A percentile compares a stretch with the other conserved stretches of the same genome.
These are phyloP conservation scores for Cochlearius cochlearius DNA, from an alignment of 2,113 vertebrate species.

Conservation along the genomic window DNA sequence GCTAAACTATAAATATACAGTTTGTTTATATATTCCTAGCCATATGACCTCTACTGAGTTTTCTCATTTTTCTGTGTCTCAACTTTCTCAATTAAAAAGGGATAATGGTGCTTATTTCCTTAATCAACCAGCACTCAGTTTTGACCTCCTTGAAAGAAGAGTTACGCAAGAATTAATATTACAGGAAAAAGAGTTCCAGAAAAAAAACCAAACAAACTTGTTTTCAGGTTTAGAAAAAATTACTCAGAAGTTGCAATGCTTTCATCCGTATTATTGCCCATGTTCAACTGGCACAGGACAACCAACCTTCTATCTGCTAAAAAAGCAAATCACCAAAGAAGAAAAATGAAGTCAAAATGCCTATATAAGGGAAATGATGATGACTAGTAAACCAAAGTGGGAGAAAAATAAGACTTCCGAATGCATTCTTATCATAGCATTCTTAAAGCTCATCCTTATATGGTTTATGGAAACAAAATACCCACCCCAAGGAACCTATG, in stretches of 20 bases:
- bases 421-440: conserved; percentile 41
- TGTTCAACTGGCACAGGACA: neutral
- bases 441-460: conserved; percentile 36
- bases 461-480: conserved; percentile 33
- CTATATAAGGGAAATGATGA: conserved; percentile 20
- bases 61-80: neutral
- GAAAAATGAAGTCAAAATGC: neutral
- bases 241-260: neutral
- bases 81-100: neutral
- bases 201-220: too few species aligned
- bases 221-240: neutral
- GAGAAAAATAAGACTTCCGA: neutral
- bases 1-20: neutral
- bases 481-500: neutral
- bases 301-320: neutral
- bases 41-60: neutral
- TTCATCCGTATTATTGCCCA: neutral
- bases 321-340: neutral
- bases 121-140: neutral
- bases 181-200: neutral
- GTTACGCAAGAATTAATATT: neutral
- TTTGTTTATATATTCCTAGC: neutral
- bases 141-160: neutral
- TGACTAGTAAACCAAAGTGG: neutral
- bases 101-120: neutral